Percentiles rank a stretch among this genome's conserved stretches.
Evolutionary conservation across 2,797 vertebrate species (phyloP).

Genomic region (Phylloscopus collybita): DNA sequence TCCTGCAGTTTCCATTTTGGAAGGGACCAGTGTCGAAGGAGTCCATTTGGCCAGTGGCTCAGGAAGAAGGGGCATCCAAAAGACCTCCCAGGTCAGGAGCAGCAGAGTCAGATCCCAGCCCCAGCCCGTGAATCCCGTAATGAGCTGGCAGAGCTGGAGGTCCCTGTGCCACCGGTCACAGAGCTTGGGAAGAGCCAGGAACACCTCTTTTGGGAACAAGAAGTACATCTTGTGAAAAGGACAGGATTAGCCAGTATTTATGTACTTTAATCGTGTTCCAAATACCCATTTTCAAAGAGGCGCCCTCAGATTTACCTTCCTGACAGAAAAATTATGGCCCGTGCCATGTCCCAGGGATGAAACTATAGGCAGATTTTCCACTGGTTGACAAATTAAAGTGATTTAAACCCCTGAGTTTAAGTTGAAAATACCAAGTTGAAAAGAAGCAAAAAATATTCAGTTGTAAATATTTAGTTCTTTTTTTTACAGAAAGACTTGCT

Average conservation of each 20-base stretch:
- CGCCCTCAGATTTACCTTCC: neutral
- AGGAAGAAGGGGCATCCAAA: neutral
- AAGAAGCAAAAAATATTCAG: fast-evolving
- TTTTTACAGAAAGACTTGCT: neutral
- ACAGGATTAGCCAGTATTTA: neutral
- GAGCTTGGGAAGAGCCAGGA: neutral
- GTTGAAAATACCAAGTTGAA: neutral
- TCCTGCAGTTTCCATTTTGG: neutral
- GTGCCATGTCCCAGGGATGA: neutral
- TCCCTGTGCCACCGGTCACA: neutral
- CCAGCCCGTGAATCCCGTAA: neutral
- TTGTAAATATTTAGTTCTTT: neutral
- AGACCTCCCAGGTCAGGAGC: neutral
- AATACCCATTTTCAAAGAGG: neutral
- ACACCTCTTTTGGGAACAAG: constrained; percentile 16
- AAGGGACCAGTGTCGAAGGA: neutral
- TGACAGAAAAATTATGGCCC: neutral
- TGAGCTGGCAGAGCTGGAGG: neutral
- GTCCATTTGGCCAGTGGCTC: neutral
- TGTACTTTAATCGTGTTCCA: neutral
- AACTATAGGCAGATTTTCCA: neutral
- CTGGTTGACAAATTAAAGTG: neutral
- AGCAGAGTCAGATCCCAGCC: neutral
- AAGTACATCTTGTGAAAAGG: neutral
- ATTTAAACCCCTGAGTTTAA: neutral